A percentile compares a stretch with the other conserved stretches of the same genome.
Conservation (phyloP, 92 coral and sea anemone genomes). For the Phenganax stokvisi region DNA sequence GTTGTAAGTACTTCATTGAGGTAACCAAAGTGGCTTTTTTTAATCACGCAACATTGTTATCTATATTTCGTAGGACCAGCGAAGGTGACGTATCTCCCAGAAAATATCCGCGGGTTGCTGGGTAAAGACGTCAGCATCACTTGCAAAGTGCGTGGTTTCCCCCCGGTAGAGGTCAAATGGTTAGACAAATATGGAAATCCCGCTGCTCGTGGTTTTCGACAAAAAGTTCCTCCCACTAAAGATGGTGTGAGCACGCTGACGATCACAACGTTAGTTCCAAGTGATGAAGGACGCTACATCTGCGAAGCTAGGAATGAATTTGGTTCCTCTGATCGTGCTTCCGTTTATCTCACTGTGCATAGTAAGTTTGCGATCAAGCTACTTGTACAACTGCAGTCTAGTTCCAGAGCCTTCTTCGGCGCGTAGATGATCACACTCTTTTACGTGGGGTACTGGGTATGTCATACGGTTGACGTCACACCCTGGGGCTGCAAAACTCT, state of each 20-base stretch:
- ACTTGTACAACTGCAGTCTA: too few species aligned
- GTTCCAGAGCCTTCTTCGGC: too few species aligned
- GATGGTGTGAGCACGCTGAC: conserved; percentile 44
- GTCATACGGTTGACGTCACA: too few species aligned
- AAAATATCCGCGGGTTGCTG: conserved; percentile 50
- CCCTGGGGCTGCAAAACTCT: too few species aligned
- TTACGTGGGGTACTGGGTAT: too few species aligned
- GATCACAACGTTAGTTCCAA: conserved; percentile 43
- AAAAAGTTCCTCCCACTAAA: conserved; percentile 44
- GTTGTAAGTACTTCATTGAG: too few species aligned
- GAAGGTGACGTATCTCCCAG: conserved; percentile 54
- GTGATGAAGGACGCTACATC: conserved; percentile 57
- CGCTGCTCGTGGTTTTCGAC: conserved; percentile 58
- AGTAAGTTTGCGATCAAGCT: conserved; percentile 17
- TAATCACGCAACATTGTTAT: background rate
- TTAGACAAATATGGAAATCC: conserved; percentile 39
- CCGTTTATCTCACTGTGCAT: conserved; percentile 32
- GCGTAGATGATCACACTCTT: too few species aligned
- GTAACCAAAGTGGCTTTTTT: background rate
- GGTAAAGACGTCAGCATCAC: conserved; percentile 68
- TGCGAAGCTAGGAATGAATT: conserved; percentile 54
- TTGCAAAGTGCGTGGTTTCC: conserved; percentile 84
- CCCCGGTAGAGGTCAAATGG: conserved; percentile 67
- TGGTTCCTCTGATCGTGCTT: conserved; percentile 44
- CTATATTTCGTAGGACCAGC: conserved; percentile 57